A percentile compares a stretch with the other conserved stretches of the same genome.
Conservation (phyloP, 2,888 invertebrate genomes). For the Fragum fragum region DNA sequence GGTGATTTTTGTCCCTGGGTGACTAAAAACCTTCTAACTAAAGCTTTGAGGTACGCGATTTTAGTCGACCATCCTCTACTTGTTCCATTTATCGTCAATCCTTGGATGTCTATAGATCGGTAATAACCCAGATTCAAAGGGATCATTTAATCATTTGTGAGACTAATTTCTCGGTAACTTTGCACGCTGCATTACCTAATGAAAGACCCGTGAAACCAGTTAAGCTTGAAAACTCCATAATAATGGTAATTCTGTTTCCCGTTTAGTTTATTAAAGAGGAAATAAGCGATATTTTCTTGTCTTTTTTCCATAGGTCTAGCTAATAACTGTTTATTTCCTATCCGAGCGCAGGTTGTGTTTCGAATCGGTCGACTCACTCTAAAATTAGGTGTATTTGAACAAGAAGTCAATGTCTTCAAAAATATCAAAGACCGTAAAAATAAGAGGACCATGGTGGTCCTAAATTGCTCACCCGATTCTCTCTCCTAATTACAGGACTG, state of each 20-base stretch:
- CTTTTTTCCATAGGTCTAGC: not conserved
- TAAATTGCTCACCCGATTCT: too few relatives aligned
- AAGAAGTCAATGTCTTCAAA: too few relatives aligned
- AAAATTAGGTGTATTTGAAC: too few relatives aligned
- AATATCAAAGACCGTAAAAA: too few relatives aligned
- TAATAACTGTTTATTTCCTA: not conserved
- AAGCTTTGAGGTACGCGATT: too few relatives aligned
- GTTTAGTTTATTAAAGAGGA: constrained; percentile 3
- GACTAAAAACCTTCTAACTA: too few relatives aligned
- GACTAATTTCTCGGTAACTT: not conserved
- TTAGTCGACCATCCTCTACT: too few relatives aligned
- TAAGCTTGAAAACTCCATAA: constrained; percentile 6
- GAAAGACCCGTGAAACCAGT: not conserved
- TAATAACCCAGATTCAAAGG: not conserved
- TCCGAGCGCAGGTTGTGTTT: not conserved
- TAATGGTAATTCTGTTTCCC: not conserved
- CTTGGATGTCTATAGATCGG: not conserved
- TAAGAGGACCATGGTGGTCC: too few relatives aligned
- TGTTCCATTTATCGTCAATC: too few relatives aligned
- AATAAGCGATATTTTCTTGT: constrained; percentile 6
- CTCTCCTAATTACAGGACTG: too few relatives aligned
- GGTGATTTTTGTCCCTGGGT: too few relatives aligned
- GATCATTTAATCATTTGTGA: not conserved
- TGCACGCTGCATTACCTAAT: not conserved
- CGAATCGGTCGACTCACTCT: not conserved